Base-by-base conservation (phyloP, 2,797 vertebrate genomes). In the Myotis findleyi region DNA sequence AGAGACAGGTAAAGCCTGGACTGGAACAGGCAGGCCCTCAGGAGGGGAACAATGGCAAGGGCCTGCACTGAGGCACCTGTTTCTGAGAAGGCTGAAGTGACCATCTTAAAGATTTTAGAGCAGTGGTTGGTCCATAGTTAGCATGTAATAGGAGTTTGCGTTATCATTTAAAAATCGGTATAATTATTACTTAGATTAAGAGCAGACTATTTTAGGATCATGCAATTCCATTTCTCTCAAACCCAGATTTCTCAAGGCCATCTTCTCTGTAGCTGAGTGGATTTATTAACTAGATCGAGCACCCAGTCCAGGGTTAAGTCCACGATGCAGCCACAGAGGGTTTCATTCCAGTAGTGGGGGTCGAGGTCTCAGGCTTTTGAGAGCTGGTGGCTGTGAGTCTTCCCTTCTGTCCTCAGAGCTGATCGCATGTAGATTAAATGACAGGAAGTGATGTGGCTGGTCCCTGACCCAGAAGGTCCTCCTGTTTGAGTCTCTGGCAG, bases 21-120 rank as follows among this genome's bases (percentile, higher is more conserved):
- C 98, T 99, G 98, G 99, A 99, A 98, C 98, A 16, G 7, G 62
- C 30, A n/a, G 62, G 98, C 72, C 97, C 98, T 97, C 98, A 98
- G 68, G 99, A 99, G 94, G 98, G 3, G 99, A 99, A 96, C 98
- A 98, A 98, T 98, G 98, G 98, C 98, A 98, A 99, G 98, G 97
- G 99, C 99, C 98, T 99, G 99, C 85, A 98, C 99, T 84, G 98
- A 99, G 95, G 99, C 99, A 96, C 98, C 99, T 98, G 98, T 98
- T 97, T 99, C 7, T n/a, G 18, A 89, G 13, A 59, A 25, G 27
- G 57, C 2, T 62, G 20, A 53, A 23, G 41, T 76, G 16, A 57
- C 13, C 12, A 55, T 44, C 33, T 47, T 9, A 82, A 89, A 16
- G 38, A 16, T 49, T 18, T 76, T 38, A 76, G 44, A 71, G 4